Conservation (phyloP, 2,888 invertebrate genomes). For the Cataglyphis albicans region DNA sequence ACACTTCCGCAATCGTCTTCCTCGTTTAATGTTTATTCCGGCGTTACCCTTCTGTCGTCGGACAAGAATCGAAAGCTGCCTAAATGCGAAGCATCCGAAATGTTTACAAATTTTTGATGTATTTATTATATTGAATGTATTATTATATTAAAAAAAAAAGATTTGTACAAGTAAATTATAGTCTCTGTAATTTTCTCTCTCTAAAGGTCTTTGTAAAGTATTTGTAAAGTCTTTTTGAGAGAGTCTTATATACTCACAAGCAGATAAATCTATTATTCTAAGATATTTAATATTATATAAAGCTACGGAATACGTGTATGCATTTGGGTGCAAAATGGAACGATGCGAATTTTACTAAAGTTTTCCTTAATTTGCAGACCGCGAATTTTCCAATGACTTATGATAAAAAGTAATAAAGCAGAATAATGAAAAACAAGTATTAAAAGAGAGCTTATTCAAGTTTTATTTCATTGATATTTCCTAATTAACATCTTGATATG, state of each 20-base stretch:
- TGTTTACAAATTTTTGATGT: neutral
- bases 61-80: neutral
- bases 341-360: neutral
- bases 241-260: neutral
- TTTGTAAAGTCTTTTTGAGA: neutral
- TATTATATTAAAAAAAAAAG: neutral
- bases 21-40: slow-evolving; percentile 74
- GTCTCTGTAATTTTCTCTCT: neutral
- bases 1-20: slow-evolving; percentile 76
- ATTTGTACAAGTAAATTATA: neutral
- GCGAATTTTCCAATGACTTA: neutral
- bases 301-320: neutral
- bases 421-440: neutral
- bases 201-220: neutral
- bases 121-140: neutral
- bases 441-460: neutral
- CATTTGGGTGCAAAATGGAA: neutral
- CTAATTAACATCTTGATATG: neutral
- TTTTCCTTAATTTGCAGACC: neutral
- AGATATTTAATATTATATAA: neutral
- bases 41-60: slow-evolving; percentile 64
- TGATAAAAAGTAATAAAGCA: neutral
- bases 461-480: neutral
- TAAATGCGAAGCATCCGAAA: neutral
- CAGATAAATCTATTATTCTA: neutral